A percentile compares a stretch with the other conserved stretches of the same genome.
Evolutionary conservation across 2,888 invertebrate genomes (phyloP).

Genomic region (Keiferia lycopersicella): DNA sequence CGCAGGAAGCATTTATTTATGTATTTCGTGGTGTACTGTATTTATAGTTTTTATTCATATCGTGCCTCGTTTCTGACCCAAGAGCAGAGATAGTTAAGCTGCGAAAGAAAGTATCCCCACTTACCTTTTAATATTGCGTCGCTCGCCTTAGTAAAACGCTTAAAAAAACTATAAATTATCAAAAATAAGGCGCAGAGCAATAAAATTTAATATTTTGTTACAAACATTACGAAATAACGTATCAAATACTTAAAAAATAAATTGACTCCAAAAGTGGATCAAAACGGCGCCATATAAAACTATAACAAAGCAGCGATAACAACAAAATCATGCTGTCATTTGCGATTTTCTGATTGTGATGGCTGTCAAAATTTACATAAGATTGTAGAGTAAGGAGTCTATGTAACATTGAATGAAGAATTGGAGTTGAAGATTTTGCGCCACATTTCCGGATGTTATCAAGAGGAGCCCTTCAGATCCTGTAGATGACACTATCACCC

Average conservation of each 20-base stretch:
- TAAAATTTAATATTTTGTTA: background rate
- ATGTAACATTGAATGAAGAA: too few relatives aligned
- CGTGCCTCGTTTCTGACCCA: too few relatives aligned
- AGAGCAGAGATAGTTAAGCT: too few relatives aligned
- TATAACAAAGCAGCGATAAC: too few relatives aligned
- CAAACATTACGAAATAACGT: background rate
- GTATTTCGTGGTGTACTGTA: too few relatives aligned
- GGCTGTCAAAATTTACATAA: too few relatives aligned
- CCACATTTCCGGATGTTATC: too few relatives aligned
- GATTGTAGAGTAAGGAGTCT: background rate
- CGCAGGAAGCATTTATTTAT: too few relatives aligned
- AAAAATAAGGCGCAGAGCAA: background rate
- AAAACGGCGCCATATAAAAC: background rate
- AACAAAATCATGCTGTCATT: background rate
- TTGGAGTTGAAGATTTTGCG: too few relatives aligned
- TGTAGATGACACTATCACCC: too few relatives aligned
- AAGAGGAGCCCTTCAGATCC: too few relatives aligned
- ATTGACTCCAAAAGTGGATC: background rate
- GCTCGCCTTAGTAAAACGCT: background rate
- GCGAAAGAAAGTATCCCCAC: background rate
- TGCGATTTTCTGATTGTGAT: background rate
- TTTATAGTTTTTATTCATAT: too few relatives aligned
- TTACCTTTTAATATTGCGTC: background rate
- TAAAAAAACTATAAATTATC: background rate
- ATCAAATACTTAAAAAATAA: slow-evolving; percentile 1